A percentile compares a stretch with the other conserved stretches of the same genome.
Conservation (phyloP, 2,113 vertebrate genomes). For the Oceanites oceanicus region DNA sequence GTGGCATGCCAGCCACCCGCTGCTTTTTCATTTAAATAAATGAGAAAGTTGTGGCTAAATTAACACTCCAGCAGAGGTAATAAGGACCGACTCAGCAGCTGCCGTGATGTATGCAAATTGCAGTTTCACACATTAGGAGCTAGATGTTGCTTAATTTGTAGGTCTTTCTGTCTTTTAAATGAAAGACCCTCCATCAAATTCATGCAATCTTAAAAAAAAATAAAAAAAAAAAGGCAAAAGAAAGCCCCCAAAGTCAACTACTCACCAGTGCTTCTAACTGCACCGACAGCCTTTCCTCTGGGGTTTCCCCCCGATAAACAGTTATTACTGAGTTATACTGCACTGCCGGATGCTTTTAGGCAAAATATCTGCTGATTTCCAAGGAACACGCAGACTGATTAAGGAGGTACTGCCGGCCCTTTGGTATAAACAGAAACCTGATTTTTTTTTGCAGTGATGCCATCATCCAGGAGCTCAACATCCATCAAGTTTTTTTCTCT, state of each 20-base stretch:
- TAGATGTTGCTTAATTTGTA: conserved; percentile 58
- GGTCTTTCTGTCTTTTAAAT: background rate
- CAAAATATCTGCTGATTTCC: background rate
- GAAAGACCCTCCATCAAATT: background rate
- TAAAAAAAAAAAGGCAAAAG: background rate
- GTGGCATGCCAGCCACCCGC: conserved; percentile 25
- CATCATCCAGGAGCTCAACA: background rate
- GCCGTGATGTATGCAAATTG: conserved; percentile 62
- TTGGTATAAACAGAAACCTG: background rate
- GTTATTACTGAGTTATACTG: background rate
- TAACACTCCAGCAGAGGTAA: conserved; percentile 58
- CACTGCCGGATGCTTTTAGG: background rate
- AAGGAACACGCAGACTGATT: background rate
- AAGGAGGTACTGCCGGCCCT: background rate
- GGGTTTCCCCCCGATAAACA: background rate
- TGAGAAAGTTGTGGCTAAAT: conserved; percentile 66
- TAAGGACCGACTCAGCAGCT: conserved; percentile 57
- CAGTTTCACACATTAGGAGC: conserved; percentile 61
- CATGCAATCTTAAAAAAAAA: background rate
- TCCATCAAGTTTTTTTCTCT: background rate
- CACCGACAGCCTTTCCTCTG: background rate
- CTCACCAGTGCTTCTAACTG: background rate
- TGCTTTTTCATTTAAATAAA: conserved; percentile 68
- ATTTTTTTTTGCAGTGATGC: background rate
- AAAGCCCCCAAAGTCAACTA: background rate